A percentile compares a stretch with the other conserved stretches of the same genome.
Conservation (phyloP, 2,888 invertebrate genomes). For the Halictus ligatus region DNA sequence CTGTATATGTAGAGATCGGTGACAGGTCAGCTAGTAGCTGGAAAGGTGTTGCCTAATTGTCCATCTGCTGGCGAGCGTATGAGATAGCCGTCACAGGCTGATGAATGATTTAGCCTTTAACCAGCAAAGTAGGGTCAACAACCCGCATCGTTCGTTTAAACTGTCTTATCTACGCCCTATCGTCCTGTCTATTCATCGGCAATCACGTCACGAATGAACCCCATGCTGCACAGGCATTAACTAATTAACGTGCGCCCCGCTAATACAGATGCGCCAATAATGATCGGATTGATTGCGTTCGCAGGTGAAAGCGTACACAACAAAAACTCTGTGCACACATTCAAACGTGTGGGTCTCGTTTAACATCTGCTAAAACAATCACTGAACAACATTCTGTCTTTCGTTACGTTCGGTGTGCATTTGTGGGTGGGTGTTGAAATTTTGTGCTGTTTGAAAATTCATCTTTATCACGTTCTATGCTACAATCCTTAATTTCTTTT, state of each 20-base stretch:
- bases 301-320: neutral
- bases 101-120: neutral
- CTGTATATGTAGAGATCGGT: no score
- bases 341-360: neutral
- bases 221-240: neutral
- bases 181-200: constrained; percentile 10
- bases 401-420: no score
- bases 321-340: neutral
- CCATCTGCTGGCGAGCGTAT: no score
- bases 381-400: neutral
- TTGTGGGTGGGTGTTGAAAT: no score
- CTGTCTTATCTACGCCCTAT: constrained; percentile 4
- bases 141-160: constrained; percentile 14
- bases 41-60: no score
- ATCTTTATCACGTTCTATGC: no score
- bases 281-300: neutral
- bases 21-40: no score
- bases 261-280: neutral
- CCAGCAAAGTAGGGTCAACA: constrained; percentile 10
- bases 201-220: constrained; percentile 12
- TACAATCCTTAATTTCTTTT: no score
- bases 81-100: neutral
- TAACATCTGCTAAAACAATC: neutral
- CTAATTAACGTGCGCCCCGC: constrained; percentile 8
- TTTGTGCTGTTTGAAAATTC: no score